Evolutionary conservation across 2,888 invertebrate species (phyloP).

Genomic region (Drosophila tripunctata): DNA sequence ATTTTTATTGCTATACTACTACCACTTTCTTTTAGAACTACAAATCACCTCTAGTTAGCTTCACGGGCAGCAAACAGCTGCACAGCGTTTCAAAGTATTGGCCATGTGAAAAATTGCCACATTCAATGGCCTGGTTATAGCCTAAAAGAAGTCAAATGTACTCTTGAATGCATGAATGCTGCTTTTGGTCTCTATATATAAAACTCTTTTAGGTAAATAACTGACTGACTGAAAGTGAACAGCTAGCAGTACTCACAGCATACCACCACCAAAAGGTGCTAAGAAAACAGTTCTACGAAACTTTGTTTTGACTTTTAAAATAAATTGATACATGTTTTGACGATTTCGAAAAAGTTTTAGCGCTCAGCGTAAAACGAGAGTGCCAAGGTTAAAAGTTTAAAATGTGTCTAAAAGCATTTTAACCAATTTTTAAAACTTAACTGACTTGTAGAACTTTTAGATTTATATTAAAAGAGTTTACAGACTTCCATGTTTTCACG

Average conservation of each 20-base stretch:
- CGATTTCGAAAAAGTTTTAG: neutral
- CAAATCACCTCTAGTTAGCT: conserved; percentile 12
- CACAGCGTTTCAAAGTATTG: conserved; percentile 20
- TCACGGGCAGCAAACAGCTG: conserved; percentile 8
- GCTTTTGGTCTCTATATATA: neutral
- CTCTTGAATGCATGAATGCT: neutral
- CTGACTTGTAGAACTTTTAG: neutral
- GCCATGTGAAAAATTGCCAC: conserved; percentile 6
- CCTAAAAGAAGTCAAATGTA: conserved; percentile 12
- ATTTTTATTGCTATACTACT: neutral
- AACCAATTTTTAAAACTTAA: neutral
- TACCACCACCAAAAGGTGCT: neutral
- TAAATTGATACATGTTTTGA: neutral
- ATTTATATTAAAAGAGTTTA: neutral
- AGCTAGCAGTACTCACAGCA: neutral
- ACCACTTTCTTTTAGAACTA: too few species aligned
- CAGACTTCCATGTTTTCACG: too few species aligned
- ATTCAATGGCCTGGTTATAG: conserved; percentile 1
- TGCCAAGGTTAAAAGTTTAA: neutral
- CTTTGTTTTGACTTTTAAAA: neutral
- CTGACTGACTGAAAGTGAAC: neutral
- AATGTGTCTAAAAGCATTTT: neutral
- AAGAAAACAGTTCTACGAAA: neutral
- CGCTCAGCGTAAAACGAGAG: neutral
- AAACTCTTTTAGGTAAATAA: neutral